Evolutionary conservation across 2,113 vertebrate genomes (phyloP).

Genomic region (Xiphias gladius): DNA sequence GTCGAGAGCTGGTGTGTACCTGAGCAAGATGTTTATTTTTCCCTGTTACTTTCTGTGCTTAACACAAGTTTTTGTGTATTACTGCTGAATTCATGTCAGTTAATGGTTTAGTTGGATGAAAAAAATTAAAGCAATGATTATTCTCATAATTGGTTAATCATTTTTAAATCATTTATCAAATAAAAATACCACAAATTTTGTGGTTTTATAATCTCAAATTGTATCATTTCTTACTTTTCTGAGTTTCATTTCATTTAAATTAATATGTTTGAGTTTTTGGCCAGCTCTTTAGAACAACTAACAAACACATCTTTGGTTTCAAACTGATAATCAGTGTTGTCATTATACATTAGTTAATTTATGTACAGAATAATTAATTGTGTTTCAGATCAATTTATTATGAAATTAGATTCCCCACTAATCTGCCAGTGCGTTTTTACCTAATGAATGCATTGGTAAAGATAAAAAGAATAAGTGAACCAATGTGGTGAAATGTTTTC

Average conservation of each 20-base stretch:
- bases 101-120: background rate
- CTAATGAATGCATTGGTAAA: too few relatives aligned
- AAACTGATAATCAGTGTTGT: too few relatives aligned
- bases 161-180: too few relatives aligned
- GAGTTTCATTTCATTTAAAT: too few relatives aligned
- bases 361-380: too few relatives aligned
- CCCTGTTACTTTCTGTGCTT: background rate
- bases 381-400: background rate
- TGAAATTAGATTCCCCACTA: background rate
- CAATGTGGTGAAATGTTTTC: background rate
- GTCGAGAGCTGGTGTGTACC: background rate
- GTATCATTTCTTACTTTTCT: too few relatives aligned
- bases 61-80: background rate
- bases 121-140: background rate
- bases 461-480: background rate
- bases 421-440: background rate
- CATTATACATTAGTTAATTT: too few relatives aligned
- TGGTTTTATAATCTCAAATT: too few relatives aligned
- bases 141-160: background rate
- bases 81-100: background rate
- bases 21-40: too few relatives aligned
- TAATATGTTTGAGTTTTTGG: background rate
- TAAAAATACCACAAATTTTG: too few relatives aligned
- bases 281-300: background rate
- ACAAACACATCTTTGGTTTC: background rate